Percentiles rank a stretch among this genome's conserved stretches.
Evolutionary conservation across 2,888 invertebrate species (phyloP).

Genomic region (Galeruca laticollis): DNA sequence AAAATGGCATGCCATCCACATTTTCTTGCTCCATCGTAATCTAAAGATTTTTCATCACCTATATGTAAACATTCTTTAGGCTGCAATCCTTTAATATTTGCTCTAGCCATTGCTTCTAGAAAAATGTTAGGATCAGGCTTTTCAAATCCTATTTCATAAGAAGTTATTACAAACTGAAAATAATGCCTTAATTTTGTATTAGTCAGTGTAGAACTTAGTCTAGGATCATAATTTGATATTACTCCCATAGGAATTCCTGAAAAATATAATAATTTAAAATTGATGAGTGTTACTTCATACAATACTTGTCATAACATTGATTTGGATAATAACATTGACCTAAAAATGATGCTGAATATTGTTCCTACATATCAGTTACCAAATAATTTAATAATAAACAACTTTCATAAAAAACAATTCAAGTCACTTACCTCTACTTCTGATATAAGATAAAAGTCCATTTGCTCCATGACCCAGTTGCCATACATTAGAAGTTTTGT

Average conservation of each 20-base stretch:
- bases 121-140: slow-evolving; percentile 86
- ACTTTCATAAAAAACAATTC: neutral
- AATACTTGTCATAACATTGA: no score
- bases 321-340: neutral
- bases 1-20: slow-evolving; percentile 82
- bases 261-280: slow-evolving; percentile 11
- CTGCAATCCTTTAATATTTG: slow-evolving; percentile 64
- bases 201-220: slow-evolving; percentile 76
- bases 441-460: slow-evolving; percentile 75
- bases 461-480: slow-evolving; percentile 74
- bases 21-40: slow-evolving; percentile 81
- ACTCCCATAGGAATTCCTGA: slow-evolving; percentile 73
- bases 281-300: no score
- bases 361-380: no score
- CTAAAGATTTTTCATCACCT: slow-evolving; percentile 82
- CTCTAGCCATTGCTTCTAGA: slow-evolving; percentile 70
- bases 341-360: neutral
- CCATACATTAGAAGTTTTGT: slow-evolving; percentile 82
- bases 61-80: slow-evolving; percentile 82
- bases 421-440: slow-evolving; percentile 57
- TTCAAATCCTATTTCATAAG: slow-evolving; percentile 78
- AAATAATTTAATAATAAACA: no score
- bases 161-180: slow-evolving; percentile 84
- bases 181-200: slow-evolving; percentile 76
- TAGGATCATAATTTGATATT: slow-evolving; percentile 90